Percentiles rank a stretch among this genome's conserved stretches.
Conservation (phyloP, 2,797 vertebrate species). For the Anguilla obscura region DNA sequence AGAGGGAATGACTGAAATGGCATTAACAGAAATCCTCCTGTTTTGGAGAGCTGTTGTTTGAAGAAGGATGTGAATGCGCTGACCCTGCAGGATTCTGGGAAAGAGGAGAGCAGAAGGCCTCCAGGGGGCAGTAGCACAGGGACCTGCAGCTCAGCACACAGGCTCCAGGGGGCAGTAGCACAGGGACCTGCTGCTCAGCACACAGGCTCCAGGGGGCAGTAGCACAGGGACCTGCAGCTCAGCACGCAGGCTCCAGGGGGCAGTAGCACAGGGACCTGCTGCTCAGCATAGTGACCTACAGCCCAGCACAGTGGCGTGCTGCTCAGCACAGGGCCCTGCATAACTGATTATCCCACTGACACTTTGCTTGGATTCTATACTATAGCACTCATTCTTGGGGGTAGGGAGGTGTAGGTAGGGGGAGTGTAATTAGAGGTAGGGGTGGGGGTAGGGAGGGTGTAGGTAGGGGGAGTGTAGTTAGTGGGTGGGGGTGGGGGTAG, state of each 20-base stretch:
- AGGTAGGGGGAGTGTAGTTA: too few species aligned
- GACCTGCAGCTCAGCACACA: neutral
- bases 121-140: conserved; percentile 47
- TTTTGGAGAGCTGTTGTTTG: neutral
- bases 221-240: too few species aligned
- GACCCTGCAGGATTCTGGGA: neutral
- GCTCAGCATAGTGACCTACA: too few species aligned
- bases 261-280: conserved; percentile 34
- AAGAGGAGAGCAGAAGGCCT: conserved; percentile 21
- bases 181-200: neutral
- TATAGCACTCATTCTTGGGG: neutral
- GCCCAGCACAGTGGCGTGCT: too few species aligned
- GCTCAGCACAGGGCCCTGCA: too few species aligned
- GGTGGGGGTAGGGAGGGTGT: too few species aligned
- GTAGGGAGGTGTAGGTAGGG: too few species aligned
- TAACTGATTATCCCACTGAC: too few species aligned
- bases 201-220: too few species aligned
- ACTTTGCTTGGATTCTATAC: neutral
- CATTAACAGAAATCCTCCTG: neutral
- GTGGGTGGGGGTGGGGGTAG: too few species aligned
- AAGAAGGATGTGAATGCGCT: neutral
- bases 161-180: conserved; percentile 34
- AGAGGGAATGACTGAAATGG: neutral
- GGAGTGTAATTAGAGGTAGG: too few species aligned
- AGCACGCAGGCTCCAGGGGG: conserved; percentile 2